Evolutionary conservation across 2,888 invertebrate genomes (phyloP), one percentile per base, ranked within the genome.

Genomic region (Lasioglossum malachurum): DNA sequence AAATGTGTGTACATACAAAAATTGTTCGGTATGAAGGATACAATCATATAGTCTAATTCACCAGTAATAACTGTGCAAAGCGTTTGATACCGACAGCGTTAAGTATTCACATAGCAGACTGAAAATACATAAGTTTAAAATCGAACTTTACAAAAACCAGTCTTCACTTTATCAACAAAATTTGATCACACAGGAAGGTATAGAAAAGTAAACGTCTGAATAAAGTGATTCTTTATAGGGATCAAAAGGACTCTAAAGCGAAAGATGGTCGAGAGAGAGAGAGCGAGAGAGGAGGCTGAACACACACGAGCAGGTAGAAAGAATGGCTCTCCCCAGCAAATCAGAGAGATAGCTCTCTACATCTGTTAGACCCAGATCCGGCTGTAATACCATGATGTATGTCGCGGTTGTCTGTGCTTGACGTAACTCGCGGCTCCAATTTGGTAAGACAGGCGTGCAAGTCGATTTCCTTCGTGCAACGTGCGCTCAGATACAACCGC

Each of bases 371-470:
- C 78, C 35, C 27, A 31, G n/a, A 74, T 78, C 38, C 57, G 14
- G 46, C 41, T 41, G 60, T n/a, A 76, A 57, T 76, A 27, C 35
- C 67, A 69, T 64, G 87, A 87, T 77, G 53, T 35, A 82, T 76
- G 79, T 57, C 72, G 83, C 27, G 64, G 31, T 35, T 80, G 80
- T 27, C 87, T 87, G 78, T n/a, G 49, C 57, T 73, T 72, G 87
- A 83, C 83, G 75, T 69, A 80, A 80, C 77, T 53, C 74, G 67
- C 57, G 49, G 72, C 76, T 75, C 67, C 82, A 83, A 87, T 87
- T 80, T 80, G 80, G 83, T 74, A 87, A 87, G 87, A 87, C 83
- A 87, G 83, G 71, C 80, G 83, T 80, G 83, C 83, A 78, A 83
- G 80, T 87, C 78, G 87, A 87, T 87, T 87, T 87, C 87, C 87